Conservation (phyloP, 2,888 invertebrate genomes). For the Cosmopolites sordidus region DNA sequence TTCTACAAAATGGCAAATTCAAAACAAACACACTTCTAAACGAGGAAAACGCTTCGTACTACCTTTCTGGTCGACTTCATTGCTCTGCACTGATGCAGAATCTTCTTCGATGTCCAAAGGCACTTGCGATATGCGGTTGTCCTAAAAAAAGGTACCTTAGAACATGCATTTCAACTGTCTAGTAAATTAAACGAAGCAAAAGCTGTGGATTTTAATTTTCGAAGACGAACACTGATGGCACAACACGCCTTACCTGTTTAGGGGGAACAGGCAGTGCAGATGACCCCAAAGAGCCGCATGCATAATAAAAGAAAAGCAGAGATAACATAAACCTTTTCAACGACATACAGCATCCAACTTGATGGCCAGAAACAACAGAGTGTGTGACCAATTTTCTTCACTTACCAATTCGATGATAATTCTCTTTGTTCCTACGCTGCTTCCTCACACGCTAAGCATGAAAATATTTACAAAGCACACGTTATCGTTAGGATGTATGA, state of each 20-base stretch:
- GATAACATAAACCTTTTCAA: constrained; percentile 37
- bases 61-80: constrained; percentile 80
- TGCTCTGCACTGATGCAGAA: constrained; percentile 76
- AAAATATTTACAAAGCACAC: constrained; percentile 43
- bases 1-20: constrained; percentile 10
- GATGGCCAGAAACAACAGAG: background rate
- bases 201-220: no score
- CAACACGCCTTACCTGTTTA: constrained; percentile 20
- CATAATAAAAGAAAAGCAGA: constrained; percentile 53
- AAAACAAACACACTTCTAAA: background rate
- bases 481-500: no score
- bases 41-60: constrained; percentile 34
- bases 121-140: constrained; percentile 85
- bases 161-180: no score
- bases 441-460: constrained; percentile 68
- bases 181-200: no score
- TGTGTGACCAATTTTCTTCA: constrained; percentile 23
- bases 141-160: constrained; percentile 64
- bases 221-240: no score
- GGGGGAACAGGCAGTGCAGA: constrained; percentile 44
- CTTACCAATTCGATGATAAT: constrained; percentile 77
- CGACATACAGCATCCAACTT: background rate
- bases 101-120: constrained; percentile 91
- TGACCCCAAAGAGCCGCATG: constrained; percentile 58
- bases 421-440: constrained; percentile 67